A percentile compares a stretch with the other conserved stretches of the same genome.
These are phyloP conservation scores for Ridgeia piscesae DNA, from an alignment of 1,140 invertebrate genomes.

Conservation along the genomic window DNA sequence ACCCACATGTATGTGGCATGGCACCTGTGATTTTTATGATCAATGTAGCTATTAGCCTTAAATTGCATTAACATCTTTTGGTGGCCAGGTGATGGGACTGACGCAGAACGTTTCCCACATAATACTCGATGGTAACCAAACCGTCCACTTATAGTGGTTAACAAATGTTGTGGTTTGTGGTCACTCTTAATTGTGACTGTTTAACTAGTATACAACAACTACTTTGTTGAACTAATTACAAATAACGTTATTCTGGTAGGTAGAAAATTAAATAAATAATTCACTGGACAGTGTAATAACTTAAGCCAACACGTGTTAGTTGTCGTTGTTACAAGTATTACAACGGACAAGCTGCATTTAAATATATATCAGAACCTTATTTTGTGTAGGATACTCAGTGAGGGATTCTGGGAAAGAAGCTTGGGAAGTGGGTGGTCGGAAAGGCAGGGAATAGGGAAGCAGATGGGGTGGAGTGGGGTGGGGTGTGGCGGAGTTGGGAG, in stretches of 20 bases:
- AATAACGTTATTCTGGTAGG: not conserved
- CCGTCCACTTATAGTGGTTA: too few relatives aligned
- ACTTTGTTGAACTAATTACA: not conserved
- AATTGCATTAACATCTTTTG: too few relatives aligned
- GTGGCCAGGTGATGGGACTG: too few relatives aligned
- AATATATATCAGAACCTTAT: not conserved
- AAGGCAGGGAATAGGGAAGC: not conserved
- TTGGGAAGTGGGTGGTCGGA: not conserved
- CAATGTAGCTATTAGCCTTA: too few relatives aligned
- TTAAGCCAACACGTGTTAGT: not conserved
- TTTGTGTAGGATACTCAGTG: not conserved
- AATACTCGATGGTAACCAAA: too few relatives aligned
- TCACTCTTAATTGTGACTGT: not conserved
- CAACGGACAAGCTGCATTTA: not conserved
- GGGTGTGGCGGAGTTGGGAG: not conserved
- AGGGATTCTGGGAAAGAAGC: too few relatives aligned
- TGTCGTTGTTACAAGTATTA: not conserved
- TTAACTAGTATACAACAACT: too few relatives aligned
- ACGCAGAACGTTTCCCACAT: too few relatives aligned
- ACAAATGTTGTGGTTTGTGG: too few relatives aligned
- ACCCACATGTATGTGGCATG: too few relatives aligned
- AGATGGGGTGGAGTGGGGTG: too few relatives aligned
- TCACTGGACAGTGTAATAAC: not conserved
- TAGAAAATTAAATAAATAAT: not conserved
- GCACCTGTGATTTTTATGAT: too few relatives aligned